A percentile compares a stretch with the other conserved stretches of the same genome.
Evolutionary conservation across 2,113 vertebrate species (phyloP).

Genomic region (Fulica atra): DNA sequence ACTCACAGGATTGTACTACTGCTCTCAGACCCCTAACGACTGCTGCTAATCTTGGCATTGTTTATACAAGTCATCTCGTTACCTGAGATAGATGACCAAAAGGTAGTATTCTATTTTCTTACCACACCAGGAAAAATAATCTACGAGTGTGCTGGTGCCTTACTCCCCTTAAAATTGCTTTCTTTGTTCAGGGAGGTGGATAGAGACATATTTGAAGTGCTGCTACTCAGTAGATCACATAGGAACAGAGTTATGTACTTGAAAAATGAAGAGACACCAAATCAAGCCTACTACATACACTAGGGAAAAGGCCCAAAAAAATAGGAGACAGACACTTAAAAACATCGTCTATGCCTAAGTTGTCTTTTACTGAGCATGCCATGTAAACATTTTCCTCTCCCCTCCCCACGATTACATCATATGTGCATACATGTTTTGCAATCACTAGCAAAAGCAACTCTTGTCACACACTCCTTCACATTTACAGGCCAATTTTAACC

Average conservation of each 20-base stretch:
- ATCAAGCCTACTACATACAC: not conserved
- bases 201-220: not conserved
- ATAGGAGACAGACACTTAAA: not conserved
- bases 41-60: not conserved
- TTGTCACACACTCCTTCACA: not conserved
- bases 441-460: constrained; percentile 17
- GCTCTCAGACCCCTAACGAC: not conserved
- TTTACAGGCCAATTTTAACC: not conserved
- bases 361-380: not conserved
- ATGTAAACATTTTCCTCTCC: not conserved
- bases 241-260: not conserved
- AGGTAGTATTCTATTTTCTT: not conserved
- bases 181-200: not conserved
- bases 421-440: not conserved
- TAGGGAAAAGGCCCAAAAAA: not conserved
- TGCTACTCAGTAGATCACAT: not conserved
- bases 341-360: rapidly evolving
- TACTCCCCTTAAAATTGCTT: not conserved
- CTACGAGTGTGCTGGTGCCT: not conserved
- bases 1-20: not conserved
- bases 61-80: not conserved
- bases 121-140: not conserved
- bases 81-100: not conserved
- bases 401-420: not conserved
- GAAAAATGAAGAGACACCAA: not conserved